Conservation (phyloP, 1,140 invertebrate species). For the Drosophila teissieri region DNA sequence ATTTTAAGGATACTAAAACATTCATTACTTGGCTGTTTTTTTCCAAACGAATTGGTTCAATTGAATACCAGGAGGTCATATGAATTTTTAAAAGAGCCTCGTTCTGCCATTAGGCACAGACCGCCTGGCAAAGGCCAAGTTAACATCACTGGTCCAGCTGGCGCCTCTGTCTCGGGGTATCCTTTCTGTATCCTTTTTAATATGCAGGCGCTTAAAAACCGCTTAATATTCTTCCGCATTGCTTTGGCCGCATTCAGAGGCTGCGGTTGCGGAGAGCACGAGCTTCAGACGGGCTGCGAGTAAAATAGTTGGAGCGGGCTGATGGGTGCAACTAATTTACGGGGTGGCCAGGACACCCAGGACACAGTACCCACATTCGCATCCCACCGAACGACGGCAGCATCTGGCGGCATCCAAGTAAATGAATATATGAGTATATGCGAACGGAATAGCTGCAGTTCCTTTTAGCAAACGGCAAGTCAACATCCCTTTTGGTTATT, state of each 20-base stretch:
- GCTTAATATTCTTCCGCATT: conserved; percentile 82
- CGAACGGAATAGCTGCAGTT: conserved; percentile 77
- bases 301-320: conserved; percentile 5
- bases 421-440: conserved; percentile 81
- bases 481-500: conserved; percentile 81
- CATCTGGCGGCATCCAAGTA: conserved; percentile 69
- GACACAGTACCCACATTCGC: conserved; percentile 24
- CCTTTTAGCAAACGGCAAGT: conserved; percentile 76
- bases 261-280: conserved; percentile 52
- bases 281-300: conserved; percentile 37
- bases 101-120: conserved; percentile 1
- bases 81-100: neutral
- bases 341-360: conserved; percentile 45
- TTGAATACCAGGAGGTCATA: neutral
- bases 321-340: conserved; percentile 69
- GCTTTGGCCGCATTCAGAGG: conserved; percentile 78
- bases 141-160: conserved; percentile 16
- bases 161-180: conserved; percentile 18
- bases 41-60: neutral
- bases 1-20: neutral
- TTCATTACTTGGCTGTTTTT: too few relatives aligned
- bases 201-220: conserved; percentile 79
- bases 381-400: conserved; percentile 34
- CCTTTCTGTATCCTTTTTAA: conserved; percentile 59
- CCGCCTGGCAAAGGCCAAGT: neutral